These are phyloP conservation scores for Meghimatium bilineatum DNA, from an alignment of 2,888 invertebrate species.

Conservation along the genomic window DNA sequence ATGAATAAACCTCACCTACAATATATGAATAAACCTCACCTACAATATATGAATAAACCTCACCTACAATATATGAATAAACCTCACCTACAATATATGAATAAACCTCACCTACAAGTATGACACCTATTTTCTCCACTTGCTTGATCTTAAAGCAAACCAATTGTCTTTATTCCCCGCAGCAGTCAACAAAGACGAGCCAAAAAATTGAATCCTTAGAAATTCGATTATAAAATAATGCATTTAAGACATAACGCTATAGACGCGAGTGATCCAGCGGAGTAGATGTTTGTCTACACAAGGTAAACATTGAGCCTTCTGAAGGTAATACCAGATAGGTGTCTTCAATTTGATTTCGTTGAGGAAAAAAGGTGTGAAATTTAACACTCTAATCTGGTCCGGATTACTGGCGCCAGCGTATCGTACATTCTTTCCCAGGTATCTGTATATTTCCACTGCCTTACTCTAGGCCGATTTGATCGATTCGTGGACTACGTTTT, in stretches of 20 bases:
- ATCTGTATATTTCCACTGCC: not conserved
- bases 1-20: too few relatives aligned
- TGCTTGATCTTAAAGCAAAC: not conserved
- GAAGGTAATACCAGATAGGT: not conserved
- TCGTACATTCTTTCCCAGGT: not conserved
- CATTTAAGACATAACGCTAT: not conserved
- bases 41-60: too few relatives aligned
- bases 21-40: too few relatives aligned
- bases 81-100: too few relatives aligned
- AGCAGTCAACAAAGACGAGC: not conserved
- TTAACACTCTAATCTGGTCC: not conserved
- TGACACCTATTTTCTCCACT: too few relatives aligned
- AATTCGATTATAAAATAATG: not conserved
- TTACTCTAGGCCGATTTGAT: too few relatives aligned
- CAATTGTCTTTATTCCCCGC: not conserved
- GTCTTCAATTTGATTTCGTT: not conserved
- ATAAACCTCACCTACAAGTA: too few relatives aligned
- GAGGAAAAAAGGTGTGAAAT: not conserved
- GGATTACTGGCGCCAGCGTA: not conserved
- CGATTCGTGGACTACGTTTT: too few relatives aligned
- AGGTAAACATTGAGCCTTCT: not conserved
- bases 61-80: too few relatives aligned
- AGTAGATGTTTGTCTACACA: not conserved
- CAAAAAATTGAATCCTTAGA: not conserved
- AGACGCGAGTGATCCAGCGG: not conserved